Evolutionary conservation across 2,888 invertebrate genomes (phyloP), one percentile per base, ranked within the genome.

Genomic region (Chloroclysta siterata): DNA sequence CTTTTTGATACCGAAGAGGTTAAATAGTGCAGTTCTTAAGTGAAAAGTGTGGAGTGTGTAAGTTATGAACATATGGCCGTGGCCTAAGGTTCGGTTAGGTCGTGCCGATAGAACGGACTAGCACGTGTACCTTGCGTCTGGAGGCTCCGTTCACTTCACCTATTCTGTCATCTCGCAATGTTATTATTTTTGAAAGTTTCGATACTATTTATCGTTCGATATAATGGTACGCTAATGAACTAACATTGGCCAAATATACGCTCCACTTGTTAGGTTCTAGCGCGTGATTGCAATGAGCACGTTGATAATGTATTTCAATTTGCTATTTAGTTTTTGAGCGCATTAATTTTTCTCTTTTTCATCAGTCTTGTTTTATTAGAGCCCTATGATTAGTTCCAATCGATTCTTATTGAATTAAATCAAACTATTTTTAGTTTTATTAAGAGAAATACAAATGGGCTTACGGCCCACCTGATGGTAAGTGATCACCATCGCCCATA

Each of bases 61-160:
- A 89, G 87, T 89, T 79, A 73, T 76, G 73, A 82, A 85, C 90
- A 90, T 91, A 87, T 90, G 92, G 90, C 86, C 87, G 78, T 87
- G 88, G 85, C 81, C 83, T 77, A 81, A 82, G 82, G 85, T 84
- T 85, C 83, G 83, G 82, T 80, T 78, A 80, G 78, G 79, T 86
- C 84, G 85, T 83, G 80, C 83, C 81, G 85, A 88, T 88, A 89
- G 89, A 85, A 87, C 84, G 87, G 82, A 63, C 79, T 78, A 86
- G 82, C 91, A 90, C 90, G 89, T 90, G 90, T 85, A 79, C 78
- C 78, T 84, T 83, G 79, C 77, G 79, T 80, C 84, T 85, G 85
- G 88, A 88, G 88, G 85, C 82, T 87, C 88, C 92, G 80, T 87
- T 93, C 92, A 90, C 92, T 89, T 91, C 84, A 83, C 85, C 86